Conservation (phyloP, 23 tunicate species). For the Botrylloides violaceus region DNA sequence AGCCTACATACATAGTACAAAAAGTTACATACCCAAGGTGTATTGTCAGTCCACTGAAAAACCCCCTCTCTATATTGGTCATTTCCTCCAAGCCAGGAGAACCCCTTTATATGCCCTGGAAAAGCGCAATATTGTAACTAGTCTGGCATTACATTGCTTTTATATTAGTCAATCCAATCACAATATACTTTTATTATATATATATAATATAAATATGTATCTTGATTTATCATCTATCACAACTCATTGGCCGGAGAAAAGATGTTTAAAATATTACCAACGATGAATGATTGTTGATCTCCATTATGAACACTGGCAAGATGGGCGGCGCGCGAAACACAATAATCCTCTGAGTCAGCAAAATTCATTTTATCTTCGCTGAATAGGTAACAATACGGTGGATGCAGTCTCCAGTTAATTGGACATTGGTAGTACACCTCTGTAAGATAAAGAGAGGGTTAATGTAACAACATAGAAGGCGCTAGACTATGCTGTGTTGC, state of each 20-base stretch:
- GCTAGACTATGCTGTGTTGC: no score
- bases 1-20: neutral
- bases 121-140: neutral
- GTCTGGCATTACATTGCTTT: no score
- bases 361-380: constrained; percentile 11
- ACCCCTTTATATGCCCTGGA: constrained; percentile 48
- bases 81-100: constrained; percentile 68
- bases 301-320: constrained; percentile 50
- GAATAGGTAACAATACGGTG: constrained; percentile 45
- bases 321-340: constrained; percentile 22
- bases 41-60: constrained; percentile 52
- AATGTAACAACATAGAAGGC: no score
- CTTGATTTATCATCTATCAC: no score
- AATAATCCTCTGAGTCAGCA: constrained; percentile 37
- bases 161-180: no score
- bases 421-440: constrained; percentile 48
- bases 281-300: constrained; percentile 47
- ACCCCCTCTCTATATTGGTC: neutral
- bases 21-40: constrained; percentile 34
- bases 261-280: no score
- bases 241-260: no score
- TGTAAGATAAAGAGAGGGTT: no score
- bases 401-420: constrained; percentile 49
- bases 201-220: no score
- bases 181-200: no score